Percentiles rank a stretch among this genome's conserved stretches.
Conservation (phyloP, 2,113 vertebrate species). For the Fregetta grallaria region DNA sequence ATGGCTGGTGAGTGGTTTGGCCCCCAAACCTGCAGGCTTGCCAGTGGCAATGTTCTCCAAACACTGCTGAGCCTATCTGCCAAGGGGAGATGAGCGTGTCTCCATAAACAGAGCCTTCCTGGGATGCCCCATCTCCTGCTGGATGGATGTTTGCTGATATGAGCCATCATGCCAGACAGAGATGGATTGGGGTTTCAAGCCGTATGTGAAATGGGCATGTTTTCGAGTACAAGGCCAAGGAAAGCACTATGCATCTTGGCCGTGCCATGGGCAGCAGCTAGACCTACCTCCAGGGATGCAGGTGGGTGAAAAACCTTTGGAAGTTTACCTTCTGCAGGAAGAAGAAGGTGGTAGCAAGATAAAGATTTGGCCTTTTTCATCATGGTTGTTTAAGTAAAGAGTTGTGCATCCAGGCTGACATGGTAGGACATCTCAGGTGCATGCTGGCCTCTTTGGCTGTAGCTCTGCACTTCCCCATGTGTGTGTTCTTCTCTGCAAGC, state of each 20-base stretch:
- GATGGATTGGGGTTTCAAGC: not conserved
- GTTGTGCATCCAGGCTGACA: not conserved
- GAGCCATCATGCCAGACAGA: not conserved
- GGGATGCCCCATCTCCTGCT: not conserved
- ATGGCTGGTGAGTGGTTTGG: not conserved
- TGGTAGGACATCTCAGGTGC: not conserved
- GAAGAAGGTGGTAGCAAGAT: not conserved
- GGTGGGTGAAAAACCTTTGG: rapidly evolving
- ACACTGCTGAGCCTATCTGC: not conserved
- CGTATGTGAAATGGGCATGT: not conserved
- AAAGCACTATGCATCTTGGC: not conserved
- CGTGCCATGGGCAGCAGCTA: not conserved
- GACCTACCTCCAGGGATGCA: not conserved
- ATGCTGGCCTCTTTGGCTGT: not conserved
- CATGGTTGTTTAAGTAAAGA: not conserved
- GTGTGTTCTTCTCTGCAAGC: not conserved
- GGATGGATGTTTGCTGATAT: not conserved
- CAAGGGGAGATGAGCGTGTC: not conserved
- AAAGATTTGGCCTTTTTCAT: not conserved
- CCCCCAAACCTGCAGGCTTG: not conserved
- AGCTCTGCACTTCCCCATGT: not conserved
- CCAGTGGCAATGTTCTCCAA: not conserved
- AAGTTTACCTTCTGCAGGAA: not conserved
- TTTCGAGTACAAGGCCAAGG: not conserved
- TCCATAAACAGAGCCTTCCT: not conserved